phyloP scores from a whole-genome alignment of 2,797 vertebrate species.

The Paedocypris micromegethes region DNA sequence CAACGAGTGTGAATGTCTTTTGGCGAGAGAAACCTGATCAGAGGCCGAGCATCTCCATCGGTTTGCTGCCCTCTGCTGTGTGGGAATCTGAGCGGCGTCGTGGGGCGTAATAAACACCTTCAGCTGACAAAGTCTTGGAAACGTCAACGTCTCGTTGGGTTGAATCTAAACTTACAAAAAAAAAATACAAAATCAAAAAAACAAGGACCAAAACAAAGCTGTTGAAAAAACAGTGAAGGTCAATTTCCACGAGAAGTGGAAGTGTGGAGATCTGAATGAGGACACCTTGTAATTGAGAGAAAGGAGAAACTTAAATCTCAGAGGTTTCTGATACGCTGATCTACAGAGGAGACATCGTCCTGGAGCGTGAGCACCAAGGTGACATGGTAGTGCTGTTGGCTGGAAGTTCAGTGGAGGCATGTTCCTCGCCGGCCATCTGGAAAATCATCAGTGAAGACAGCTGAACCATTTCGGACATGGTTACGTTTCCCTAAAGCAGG shows the following conservation, averaged over 20 bases:
- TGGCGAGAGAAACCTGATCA: slow-evolving; percentile 39
- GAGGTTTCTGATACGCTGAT: slow-evolving; percentile 11
- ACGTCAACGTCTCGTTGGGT: slow-evolving; percentile 5
- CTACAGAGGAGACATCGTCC: slow-evolving; percentile 2
- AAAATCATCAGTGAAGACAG: slow-evolving; percentile 57
- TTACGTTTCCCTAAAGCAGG: slow-evolving; percentile 6
- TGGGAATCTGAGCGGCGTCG: slow-evolving; percentile 45
- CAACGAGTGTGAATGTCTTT: slow-evolving; percentile 11
- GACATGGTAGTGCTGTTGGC: slow-evolving; percentile 42
- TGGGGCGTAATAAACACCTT: not conserved
- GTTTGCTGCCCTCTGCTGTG: slow-evolving; percentile 66
- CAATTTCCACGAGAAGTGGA: not conserved
- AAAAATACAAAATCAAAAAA: not conserved
- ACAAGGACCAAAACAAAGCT: not conserved
- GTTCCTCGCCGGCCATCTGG: slow-evolving; percentile 49
- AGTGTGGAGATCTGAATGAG: not conserved
- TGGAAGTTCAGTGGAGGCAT: slow-evolving; percentile 33
- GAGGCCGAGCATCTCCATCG: slow-evolving; percentile 35
- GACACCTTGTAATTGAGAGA: not conserved
- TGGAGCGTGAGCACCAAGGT: slow-evolving; percentile 21
- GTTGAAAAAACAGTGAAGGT: too few species aligned
- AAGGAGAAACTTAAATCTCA: not conserved
- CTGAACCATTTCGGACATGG: slow-evolving; percentile 47
- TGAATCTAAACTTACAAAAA: not conserved
- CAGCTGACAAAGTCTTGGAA: not conserved